Base-by-base conservation (phyloP, 30 jellyfish, hydroid and myxozoan species). In the Aurelia sp. region DNA sequence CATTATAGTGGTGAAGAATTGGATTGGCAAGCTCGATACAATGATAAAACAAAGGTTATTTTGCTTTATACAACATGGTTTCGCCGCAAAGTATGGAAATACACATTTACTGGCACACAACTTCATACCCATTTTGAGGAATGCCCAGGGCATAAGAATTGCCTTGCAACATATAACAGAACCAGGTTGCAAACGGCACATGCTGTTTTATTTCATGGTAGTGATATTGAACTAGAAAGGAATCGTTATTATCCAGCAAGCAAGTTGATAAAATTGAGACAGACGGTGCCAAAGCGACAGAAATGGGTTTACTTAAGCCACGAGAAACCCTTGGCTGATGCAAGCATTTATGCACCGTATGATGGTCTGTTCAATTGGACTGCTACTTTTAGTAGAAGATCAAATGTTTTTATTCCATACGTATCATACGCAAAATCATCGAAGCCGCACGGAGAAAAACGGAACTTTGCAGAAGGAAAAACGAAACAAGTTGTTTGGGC, bases 341-440 rank as follows among this genome's bases (percentile, higher is more conserved):
- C 33, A 5, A 58, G 55, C 22, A 18, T 76, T 21, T 90, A 89
- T 83, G 50, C 80, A 53, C 95, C 98, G 40, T 91, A 83, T 55
- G 92, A 85, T 72, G 95, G 97, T 13, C 66, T 90, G 19, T 96
- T 96, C 74, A 96, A 96, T 62, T 86, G 97, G 99, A 96, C 99
- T 2, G 89, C 92, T 62, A 86, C 98, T 5, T 96, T 81, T 63
- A 71, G 88, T 47, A 89, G 92, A 31, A 59, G 67, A 76, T 96
- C 99, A 4, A 96, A 91, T 70, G 70, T 96, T 0, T 83, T 79
- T 63, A 78, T 30, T 3, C 72, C 89, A 9, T 79, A 79, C 35
- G 53, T 8, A 3, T 33, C 35, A 1, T 79, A 79, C 40, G 73
- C n/a, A 13, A 47, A 47, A 44, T 27, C 12, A 4, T 0, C 17